A percentile compares a stretch with the other conserved stretches of the same genome.
phyloP scores from a whole-genome alignment of 1,140 invertebrate species.

The Drosophila ogumai region DNA sequence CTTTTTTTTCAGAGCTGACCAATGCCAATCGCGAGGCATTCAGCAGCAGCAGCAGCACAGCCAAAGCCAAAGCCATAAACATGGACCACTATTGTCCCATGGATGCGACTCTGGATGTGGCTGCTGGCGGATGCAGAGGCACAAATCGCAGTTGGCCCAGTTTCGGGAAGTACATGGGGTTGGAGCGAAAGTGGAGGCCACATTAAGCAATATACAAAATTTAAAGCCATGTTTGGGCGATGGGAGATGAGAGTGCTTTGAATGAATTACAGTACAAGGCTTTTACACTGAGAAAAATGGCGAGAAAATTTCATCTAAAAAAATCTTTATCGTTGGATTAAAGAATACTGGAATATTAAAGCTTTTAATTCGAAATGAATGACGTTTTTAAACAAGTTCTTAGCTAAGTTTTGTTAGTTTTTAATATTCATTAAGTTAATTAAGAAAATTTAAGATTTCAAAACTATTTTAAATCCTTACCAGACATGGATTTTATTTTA shows the following conservation, averaged over 20 bases:
- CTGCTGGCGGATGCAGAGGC: constrained; percentile 34
- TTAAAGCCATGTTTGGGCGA: constrained; percentile 5
- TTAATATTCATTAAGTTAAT: no score
- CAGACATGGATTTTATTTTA: no score
- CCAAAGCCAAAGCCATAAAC: constrained; percentile 41
- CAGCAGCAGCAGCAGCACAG: constrained; percentile 37
- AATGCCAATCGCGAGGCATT: constrained; percentile 31
- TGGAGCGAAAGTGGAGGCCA: neutral
- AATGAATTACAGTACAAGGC: constrained; percentile 6
- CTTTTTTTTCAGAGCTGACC: constrained; percentile 20
- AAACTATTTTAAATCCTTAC: no score
- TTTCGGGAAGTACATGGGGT: constrained; percentile 18
- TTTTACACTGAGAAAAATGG: neutral
- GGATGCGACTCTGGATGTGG: constrained; percentile 26
- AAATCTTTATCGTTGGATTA: no score
- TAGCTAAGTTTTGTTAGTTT: no score
- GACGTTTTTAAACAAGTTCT: no score
- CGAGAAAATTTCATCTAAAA: no score
- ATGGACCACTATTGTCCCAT: constrained; percentile 45
- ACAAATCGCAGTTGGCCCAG: constrained; percentile 47
- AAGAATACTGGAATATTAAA: no score
- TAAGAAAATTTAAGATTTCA: no score
- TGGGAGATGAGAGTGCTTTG: neutral
- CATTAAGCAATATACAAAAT: constrained; percentile 8
- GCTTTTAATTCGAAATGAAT: no score